Evolutionary conservation across 2,797 vertebrate genomes (phyloP).

Genomic region (Mus caroli): DNA sequence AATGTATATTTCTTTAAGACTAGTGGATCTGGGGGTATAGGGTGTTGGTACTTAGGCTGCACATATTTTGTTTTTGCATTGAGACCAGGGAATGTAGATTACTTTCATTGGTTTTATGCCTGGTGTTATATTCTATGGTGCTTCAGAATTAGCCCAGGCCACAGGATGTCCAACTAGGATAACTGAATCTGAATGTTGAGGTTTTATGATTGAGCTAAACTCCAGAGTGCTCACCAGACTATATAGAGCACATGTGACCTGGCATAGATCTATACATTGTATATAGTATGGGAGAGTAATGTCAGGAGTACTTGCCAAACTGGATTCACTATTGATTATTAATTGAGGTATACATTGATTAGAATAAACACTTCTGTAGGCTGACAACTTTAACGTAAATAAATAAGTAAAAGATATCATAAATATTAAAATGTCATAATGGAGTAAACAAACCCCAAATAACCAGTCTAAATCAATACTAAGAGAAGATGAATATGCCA

Average conservation of each 20-base stretch:
- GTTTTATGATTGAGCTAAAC: too few species aligned
- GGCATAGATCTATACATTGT: background rate
- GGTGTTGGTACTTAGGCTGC: background rate
- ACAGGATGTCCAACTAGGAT: background rate
- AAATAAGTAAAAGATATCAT: background rate
- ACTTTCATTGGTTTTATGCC: background rate
- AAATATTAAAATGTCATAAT: background rate
- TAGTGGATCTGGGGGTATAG: background rate
- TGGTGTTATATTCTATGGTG: background rate
- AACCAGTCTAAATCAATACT: background rate
- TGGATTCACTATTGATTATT: background rate
- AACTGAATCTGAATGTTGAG: background rate
- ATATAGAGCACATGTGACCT: background rate
- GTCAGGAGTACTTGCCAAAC: background rate
- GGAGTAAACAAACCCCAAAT: background rate
- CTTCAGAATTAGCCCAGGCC: background rate
- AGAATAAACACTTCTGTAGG: background rate
- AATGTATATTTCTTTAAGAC: background rate
- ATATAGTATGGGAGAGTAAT: background rate
- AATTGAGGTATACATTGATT: background rate
- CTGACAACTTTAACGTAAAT: background rate
- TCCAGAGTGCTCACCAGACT: background rate
- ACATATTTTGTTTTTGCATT: background rate
- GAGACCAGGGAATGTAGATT: background rate
- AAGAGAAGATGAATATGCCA: background rate